Conservation (phyloP, 2,888 invertebrate species). For the Acronicta aceris region DNA sequence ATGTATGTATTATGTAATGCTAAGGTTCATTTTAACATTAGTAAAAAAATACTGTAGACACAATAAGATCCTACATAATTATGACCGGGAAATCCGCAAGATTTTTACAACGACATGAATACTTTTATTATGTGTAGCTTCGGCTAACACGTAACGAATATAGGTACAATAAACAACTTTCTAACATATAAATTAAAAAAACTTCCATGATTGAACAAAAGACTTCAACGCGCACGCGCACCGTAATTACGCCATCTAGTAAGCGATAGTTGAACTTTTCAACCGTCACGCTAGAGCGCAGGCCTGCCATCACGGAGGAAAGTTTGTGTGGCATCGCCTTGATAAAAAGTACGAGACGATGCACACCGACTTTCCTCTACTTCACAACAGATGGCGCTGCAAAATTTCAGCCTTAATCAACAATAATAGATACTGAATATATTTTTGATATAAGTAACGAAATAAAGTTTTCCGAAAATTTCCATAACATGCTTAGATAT, state of each 20-base stretch:
- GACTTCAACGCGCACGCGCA: conserved; percentile 71
- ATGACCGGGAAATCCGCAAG: too few species aligned
- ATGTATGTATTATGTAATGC: too few species aligned
- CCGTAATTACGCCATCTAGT: conserved; percentile 62
- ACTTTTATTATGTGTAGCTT: too few species aligned
- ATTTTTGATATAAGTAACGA: too few species aligned
- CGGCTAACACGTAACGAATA: too few species aligned
- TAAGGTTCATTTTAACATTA: too few species aligned
- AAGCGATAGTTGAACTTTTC: conserved; percentile 40
- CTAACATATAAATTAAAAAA: not conserved
- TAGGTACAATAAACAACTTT: not conserved
- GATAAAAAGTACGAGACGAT: not conserved
- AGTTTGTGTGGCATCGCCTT: not conserved
- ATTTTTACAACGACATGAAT: too few species aligned
- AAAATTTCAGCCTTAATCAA: not conserved
- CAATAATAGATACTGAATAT: not conserved
- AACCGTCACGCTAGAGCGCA: not conserved
- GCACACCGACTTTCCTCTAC: conserved; percentile 44
- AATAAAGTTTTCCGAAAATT: too few species aligned
- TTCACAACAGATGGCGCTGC: conserved; percentile 66
- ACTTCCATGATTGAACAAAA: conserved; percentile 58
- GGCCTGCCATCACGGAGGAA: not conserved
- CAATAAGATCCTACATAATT: too few species aligned
- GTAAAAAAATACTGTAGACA: too few species aligned
- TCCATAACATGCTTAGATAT: too few species aligned